Conservation (phyloP, 2,888 invertebrate species). For the Tubiluchus corallicola region DNA sequence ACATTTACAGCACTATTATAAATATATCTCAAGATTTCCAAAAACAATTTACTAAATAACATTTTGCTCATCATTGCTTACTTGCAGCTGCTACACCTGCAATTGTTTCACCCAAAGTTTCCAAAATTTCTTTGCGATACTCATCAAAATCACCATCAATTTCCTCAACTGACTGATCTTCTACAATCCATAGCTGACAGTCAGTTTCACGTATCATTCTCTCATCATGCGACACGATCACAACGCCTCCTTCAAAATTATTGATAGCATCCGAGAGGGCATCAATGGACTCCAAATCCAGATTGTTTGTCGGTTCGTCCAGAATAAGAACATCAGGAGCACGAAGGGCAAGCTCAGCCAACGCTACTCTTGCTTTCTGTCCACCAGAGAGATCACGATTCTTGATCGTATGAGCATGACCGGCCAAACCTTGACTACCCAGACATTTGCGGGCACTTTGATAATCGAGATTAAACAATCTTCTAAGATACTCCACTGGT, state of each 20-base stretch:
- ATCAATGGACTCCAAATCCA: slow-evolving; percentile 99
- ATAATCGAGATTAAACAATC: slow-evolving; percentile 34
- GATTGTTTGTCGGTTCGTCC: slow-evolving; percentile 98
- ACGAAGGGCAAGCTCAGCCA: slow-evolving; percentile 84
- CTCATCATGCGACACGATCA: slow-evolving; percentile 49
- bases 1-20: no score
- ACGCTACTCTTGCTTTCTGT: slow-evolving; percentile 59
- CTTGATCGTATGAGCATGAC: slow-evolving; percentile 91
- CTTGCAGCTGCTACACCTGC: slow-evolving; percentile 6
- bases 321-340: slow-evolving; percentile 92
- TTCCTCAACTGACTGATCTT: slow-evolving; percentile 82
- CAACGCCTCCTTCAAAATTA: slow-evolving; percentile 68
- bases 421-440: slow-evolving; percentile 88
- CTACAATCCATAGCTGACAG: slow-evolving; percentile 87
- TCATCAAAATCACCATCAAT: slow-evolving; percentile 97
- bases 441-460: slow-evolving; percentile 65
- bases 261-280: slow-evolving; percentile 93
- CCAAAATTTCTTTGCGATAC: slow-evolving; percentile 85
- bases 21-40: no score
- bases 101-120: slow-evolving; percentile 70
- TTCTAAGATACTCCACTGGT: slow-evolving; percentile 80
- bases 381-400: slow-evolving; percentile 66
- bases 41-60: no score
- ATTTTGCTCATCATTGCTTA: no score
- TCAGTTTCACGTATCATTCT: slow-evolving; percentile 80